Percentiles rank a stretch among this genome's conserved stretches.
Evolutionary conservation across 1,140 invertebrate species (phyloP).

Genomic region (Ceratina japonica): DNA sequence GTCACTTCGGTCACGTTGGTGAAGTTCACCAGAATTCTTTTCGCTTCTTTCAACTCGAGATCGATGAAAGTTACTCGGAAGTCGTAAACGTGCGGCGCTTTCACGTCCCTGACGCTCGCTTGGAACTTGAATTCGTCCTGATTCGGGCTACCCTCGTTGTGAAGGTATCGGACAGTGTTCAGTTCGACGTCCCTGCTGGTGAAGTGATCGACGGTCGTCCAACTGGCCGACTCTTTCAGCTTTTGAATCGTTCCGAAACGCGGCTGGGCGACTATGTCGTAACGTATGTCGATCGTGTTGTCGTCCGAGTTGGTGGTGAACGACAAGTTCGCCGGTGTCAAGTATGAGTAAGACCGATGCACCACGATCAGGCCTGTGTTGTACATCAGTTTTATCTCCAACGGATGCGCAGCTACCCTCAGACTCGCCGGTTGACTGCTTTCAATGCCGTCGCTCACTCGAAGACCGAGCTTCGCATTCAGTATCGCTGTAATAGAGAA

Average conservation of each 20-base stretch:
- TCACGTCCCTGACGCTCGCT: slow-evolving; percentile 73
- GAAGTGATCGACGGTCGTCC: slow-evolving; percentile 90
- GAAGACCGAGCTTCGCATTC: slow-evolving; percentile 75
- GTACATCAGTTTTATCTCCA: slow-evolving; percentile 88
- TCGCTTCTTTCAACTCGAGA: slow-evolving; percentile 83
- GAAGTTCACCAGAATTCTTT: slow-evolving; percentile 80
- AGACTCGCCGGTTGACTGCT: slow-evolving; percentile 86
- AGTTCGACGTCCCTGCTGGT: slow-evolving; percentile 89
- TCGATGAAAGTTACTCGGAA: slow-evolving; percentile 92
- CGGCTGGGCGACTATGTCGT: slow-evolving; percentile 84
- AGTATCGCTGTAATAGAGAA: slow-evolving; percentile 69
- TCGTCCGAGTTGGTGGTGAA: slow-evolving; percentile 92
- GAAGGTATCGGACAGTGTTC: slow-evolving; percentile 87
- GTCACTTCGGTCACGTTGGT: slow-evolving; percentile 84
- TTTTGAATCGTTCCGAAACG: slow-evolving; percentile 86
- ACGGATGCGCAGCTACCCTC: slow-evolving; percentile 87
- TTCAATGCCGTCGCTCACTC: slow-evolving; percentile 91
- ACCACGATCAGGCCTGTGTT: slow-evolving; percentile 91
- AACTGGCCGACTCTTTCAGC: slow-evolving; percentile 83
- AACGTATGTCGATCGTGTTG: slow-evolving; percentile 87
- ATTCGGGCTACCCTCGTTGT: slow-evolving; percentile 84
- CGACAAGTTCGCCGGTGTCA: slow-evolving; percentile 90
- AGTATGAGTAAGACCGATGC: slow-evolving; percentile 87
- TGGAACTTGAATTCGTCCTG: slow-evolving; percentile 89
- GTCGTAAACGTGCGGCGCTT: slow-evolving; percentile 81